Conservation (phyloP, 2,797 vertebrate genomes). For the Pygocentrus nattereri region DNA sequence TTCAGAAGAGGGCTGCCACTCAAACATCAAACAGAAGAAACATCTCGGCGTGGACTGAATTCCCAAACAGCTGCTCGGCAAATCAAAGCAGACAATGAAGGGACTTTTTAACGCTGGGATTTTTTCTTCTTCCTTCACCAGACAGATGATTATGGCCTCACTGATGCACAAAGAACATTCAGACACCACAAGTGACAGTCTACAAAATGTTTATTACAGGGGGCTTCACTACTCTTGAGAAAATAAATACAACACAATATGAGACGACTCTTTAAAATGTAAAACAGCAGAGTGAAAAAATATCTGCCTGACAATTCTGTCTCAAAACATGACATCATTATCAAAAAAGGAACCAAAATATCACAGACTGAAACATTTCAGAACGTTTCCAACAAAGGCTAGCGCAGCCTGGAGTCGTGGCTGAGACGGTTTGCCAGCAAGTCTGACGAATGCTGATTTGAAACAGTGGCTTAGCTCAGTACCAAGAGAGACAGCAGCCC, state of each 20-base stretch:
- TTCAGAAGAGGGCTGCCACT: constrained; percentile 39
- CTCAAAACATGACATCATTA: background rate
- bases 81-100: background rate
- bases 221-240: constrained; percentile 18
- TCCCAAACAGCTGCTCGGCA: constrained; percentile 18
- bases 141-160: background rate
- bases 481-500: constrained; percentile 3
- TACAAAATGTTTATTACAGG: constrained; percentile 54
- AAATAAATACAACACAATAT: constrained; percentile 29
- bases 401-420: background rate
- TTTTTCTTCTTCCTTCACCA: background rate
- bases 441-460: constrained; percentile 11
- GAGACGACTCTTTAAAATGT: background rate
- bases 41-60: constrained; percentile 5
- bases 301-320: background rate
- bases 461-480: constrained; percentile 24
- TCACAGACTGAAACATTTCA: background rate
- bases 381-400: background rate
- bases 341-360: background rate
- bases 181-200: constrained; percentile 29
- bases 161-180: constrained; percentile 28
- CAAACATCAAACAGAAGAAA: constrained; percentile 19
- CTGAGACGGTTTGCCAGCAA: background rate
- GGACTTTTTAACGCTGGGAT: background rate
- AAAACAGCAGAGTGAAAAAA: background rate